Percentiles rank a stretch among this genome's conserved stretches.
These are phyloP conservation scores for Centropus unirufus DNA, from an alignment of 2,113 vertebrate genomes.

Conservation along the genomic window DNA sequence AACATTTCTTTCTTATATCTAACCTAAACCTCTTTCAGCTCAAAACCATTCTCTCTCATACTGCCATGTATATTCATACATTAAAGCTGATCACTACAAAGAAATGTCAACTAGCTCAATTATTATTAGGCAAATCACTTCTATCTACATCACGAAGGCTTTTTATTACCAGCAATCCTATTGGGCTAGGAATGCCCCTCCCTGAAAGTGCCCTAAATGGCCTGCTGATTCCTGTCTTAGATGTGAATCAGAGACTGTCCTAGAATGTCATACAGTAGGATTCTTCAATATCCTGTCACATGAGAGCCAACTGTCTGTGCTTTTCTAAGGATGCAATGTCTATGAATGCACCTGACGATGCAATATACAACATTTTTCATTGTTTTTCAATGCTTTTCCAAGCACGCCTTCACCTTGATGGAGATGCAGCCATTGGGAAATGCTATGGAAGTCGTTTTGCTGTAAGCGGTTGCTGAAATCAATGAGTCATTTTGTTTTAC, in stretches of 20 bases:
- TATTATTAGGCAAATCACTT: neutral
- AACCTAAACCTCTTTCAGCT: too few species aligned
- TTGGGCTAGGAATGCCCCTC: neutral
- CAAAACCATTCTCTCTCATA: too few species aligned
- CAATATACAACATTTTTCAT: neutral
- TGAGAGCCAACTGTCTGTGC: neutral
- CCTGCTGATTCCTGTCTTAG: neutral
- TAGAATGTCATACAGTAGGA: neutral
- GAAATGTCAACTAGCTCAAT: neutral
- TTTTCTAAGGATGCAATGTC: neutral
- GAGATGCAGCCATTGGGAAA: neutral
- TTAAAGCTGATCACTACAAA: neutral
- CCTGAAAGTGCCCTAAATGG: neutral
- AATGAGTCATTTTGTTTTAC: slow-evolving; percentile 52
- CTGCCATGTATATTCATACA: neutral
- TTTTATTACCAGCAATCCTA: neutral
- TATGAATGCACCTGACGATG: neutral
- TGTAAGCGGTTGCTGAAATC: slow-evolving; percentile 18
- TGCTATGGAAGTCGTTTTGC: neutral
- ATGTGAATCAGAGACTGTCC: neutral
- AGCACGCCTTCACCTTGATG: neutral
- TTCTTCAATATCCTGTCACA: neutral
- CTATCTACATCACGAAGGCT: neutral
- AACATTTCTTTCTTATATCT: too few species aligned
- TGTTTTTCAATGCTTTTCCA: neutral